Base-by-base conservation (phyloP, 2,888 invertebrate genomes). In the Latrodectus hesperus region DNA sequence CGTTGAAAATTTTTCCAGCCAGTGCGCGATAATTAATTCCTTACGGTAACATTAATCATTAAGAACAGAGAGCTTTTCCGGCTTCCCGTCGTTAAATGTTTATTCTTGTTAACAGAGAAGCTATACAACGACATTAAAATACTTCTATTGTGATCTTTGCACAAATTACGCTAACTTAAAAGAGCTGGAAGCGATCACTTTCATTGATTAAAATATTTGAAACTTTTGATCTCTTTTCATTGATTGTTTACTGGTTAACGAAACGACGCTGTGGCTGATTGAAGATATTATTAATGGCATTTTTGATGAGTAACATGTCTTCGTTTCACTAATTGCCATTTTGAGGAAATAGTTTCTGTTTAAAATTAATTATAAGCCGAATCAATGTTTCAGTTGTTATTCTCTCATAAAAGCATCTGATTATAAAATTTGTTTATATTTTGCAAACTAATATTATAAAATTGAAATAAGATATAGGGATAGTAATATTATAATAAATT, bases 1-100 rank as follows among this genome's bases (percentile, higher is more conserved):
- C 72, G 84, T 78, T 84, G 78, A 83, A 78, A 84, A 84, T 65
- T 84, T 77, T 78, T 84, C 78, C 84, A 78, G 77, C 72, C 72
- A 64, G 52, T 67, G 84, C 73, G 52, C 65, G 78, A 78, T 84
- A 84, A 84, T 84, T 84, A 84, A 84, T 84, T 84, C 84, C 78
- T 72, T 51, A 22, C 51, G 84, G 84, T 38, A 77, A 65, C 84
- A 84, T 84, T 84, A 84, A 84, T 84, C 84, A 84, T 71, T 12
- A 70, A 38, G 52, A 80, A 72, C 73, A 67, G 52, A 67, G 22
- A 71, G 14, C 68, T 68, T 26, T 14, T 53, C 16, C 53, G 53
- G 17, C 9, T 11, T 26, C 12, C 65, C 12, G 6, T n/a, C 51
- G 8, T 16, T 68, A 75, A 75, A 75, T 82, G 74, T 75, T 82